These are phyloP conservation scores for Trichonephila inaurata DNA, from an alignment of 1,140 invertebrate genomes.

Conservation along the genomic window DNA sequence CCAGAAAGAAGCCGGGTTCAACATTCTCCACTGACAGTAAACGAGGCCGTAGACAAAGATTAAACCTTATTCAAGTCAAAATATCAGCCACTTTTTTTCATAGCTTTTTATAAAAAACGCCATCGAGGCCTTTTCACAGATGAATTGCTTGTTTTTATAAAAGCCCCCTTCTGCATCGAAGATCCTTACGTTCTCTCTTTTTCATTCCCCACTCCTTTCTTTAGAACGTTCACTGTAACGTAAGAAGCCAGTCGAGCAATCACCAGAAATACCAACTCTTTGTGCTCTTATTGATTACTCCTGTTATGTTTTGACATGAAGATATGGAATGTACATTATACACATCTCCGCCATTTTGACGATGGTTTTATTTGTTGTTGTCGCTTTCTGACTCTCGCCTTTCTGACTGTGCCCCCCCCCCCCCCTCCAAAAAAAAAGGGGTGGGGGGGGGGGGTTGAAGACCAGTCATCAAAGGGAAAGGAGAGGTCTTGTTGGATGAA, in stretches of 20 bases:
- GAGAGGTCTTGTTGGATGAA: background rate
- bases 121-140: conserved; percentile 63
- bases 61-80: conserved; percentile 63
- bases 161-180: background rate
- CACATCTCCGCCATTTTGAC: background rate
- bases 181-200: background rate
- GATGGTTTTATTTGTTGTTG: background rate
- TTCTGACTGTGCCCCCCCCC: background rate
- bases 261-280: conserved; percentile 56
- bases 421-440: background rate
- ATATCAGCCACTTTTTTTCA: conserved; percentile 50
- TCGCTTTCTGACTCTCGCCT: background rate
- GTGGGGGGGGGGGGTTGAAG: conserved; percentile 7
- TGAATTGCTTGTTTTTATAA: conserved; percentile 75
- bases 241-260: conserved; percentile 56
- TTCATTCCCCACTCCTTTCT: background rate
- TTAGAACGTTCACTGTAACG: conserved; percentile 43
- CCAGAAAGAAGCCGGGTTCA: background rate
- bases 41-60: conserved; percentile 57
- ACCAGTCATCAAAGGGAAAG: conserved; percentile 28
- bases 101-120: background rate
- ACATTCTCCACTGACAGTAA: conserved; percentile 12
- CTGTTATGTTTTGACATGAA: conserved; percentile 58
- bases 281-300: conserved; percentile 65
- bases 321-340: conserved; percentile 67